Conservation (phyloP, 1,140 invertebrate genomes). For the Lordiphosa mommai region DNA sequence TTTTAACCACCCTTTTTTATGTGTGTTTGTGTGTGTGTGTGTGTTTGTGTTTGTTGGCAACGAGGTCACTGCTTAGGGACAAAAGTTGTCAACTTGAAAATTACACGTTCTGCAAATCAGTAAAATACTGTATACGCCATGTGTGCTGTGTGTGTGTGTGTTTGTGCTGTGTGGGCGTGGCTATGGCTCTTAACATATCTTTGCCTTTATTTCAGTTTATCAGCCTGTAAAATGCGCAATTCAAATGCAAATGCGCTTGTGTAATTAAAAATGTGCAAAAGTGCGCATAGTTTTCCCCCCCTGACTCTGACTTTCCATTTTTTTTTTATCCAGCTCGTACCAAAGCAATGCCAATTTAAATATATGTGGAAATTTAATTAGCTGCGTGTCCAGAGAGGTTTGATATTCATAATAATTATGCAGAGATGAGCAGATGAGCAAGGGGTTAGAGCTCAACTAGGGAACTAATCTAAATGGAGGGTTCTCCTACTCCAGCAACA, state of each 20-base stretch:
- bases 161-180: slow-evolving; percentile 33
- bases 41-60: slow-evolving; percentile 29
- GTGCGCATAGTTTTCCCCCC: slow-evolving; percentile 25
- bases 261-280: slow-evolving; percentile 72
- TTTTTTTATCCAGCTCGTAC: no score
- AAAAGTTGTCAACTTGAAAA: slow-evolving; percentile 78
- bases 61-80: slow-evolving; percentile 69
- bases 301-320: not conserved
- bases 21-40: slow-evolving; percentile 3
- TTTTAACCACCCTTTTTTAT: slow-evolving; percentile 3
- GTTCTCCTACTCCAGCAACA: no score
- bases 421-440: no score
- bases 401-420: no score
- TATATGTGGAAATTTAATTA: no score
- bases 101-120: slow-evolving; percentile 65
- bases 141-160: not conserved
- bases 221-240: slow-evolving; percentile 75
- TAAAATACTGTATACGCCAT: slow-evolving; percentile 13
- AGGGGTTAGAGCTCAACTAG: no score
- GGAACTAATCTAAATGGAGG: no score
- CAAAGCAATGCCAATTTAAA: no score
- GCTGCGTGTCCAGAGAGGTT: no score
- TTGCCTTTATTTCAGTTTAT: slow-evolving; percentile 70
- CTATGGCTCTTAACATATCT: slow-evolving; percentile 28
- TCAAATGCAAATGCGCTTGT: slow-evolving; percentile 71